Percentiles rank a stretch among this genome's conserved stretches.
Conservation (phyloP, 1,140 invertebrate genomes). For the Drosophila insularis region DNA sequence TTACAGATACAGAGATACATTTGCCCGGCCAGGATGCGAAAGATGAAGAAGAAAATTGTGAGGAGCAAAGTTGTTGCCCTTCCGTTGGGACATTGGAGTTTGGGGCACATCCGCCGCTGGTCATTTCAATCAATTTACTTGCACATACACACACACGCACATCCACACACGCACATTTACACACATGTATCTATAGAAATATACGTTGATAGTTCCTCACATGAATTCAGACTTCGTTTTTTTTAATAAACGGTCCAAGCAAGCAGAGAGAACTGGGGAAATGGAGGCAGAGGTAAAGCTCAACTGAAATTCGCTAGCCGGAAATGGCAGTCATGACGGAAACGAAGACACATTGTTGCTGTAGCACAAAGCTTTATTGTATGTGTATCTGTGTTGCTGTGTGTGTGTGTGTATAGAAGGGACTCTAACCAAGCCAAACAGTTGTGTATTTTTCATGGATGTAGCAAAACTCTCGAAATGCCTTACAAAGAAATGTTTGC, state of each 20-base stretch:
- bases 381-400: constrained; percentile 24
- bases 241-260: constrained; percentile 52
- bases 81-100: constrained; percentile 44
- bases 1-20: neutral
- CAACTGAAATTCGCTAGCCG: constrained; percentile 66
- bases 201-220: constrained; percentile 33
- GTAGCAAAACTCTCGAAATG: constrained; percentile 54
- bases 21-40: constrained; percentile 34
- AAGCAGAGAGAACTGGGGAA: neutral
- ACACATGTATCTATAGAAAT: constrained; percentile 21
- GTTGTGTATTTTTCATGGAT: constrained; percentile 58
- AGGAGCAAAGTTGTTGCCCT: constrained; percentile 32
- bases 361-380: constrained; percentile 35
- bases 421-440: no score
- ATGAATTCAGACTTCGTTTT: constrained; percentile 34
- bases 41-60: constrained; percentile 39
- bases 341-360: constrained; percentile 73
- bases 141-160: constrained; percentile 24
- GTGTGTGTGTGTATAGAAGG: constrained; percentile 11
- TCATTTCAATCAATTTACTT: constrained; percentile 73
- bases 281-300: constrained; percentile 26
- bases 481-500: constrained; percentile 56
- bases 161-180: constrained; percentile 13
- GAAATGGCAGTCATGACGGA: constrained; percentile 73
- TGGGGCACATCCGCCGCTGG: constrained; percentile 53